phyloP scores from a whole-genome alignment of 2,797 vertebrate species.

The Myotis pilosus region DNA sequence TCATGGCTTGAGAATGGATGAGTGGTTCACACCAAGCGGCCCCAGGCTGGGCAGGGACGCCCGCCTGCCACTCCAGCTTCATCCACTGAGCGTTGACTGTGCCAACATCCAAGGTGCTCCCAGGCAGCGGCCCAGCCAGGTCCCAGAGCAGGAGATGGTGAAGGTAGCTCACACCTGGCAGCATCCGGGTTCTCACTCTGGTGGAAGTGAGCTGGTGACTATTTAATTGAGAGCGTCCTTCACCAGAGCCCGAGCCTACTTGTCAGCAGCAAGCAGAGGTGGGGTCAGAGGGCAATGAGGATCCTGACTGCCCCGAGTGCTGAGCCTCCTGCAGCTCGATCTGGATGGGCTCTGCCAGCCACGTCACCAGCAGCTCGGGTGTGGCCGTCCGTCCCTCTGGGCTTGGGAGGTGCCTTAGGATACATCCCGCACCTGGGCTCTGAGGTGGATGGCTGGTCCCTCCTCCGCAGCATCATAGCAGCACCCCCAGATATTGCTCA shows the following conservation, averaged over 20 bases:
- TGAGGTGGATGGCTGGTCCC: not conserved
- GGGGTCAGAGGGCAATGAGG: not conserved
- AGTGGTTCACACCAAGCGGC: not conserved
- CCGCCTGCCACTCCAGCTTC: not conserved
- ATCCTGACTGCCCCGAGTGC: not conserved
- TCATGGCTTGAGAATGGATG: not conserved
- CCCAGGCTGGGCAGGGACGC: not conserved
- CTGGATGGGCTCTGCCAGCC: not conserved
- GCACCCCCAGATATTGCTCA: rapidly evolving
- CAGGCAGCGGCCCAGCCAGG: not conserved
- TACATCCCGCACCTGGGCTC: not conserved
- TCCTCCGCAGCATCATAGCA: not conserved
- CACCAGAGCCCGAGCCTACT: rapidly evolving
- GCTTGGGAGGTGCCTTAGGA: not conserved
- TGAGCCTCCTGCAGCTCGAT: not conserved
- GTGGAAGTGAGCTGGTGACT: not conserved
- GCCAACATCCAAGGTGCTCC: not conserved
- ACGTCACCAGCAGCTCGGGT: not conserved
- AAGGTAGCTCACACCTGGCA: not conserved
- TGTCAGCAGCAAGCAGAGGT: not conserved
- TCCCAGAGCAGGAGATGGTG: not conserved
- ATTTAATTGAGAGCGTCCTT: not conserved
- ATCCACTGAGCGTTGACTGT: rapidly evolving
- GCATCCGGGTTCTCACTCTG: not conserved
- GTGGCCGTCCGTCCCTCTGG: rapidly evolving